These are phyloP conservation scores for Tenthredo livida DNA, from an alignment of 2,888 invertebrate species.

Conservation along the genomic window DNA sequence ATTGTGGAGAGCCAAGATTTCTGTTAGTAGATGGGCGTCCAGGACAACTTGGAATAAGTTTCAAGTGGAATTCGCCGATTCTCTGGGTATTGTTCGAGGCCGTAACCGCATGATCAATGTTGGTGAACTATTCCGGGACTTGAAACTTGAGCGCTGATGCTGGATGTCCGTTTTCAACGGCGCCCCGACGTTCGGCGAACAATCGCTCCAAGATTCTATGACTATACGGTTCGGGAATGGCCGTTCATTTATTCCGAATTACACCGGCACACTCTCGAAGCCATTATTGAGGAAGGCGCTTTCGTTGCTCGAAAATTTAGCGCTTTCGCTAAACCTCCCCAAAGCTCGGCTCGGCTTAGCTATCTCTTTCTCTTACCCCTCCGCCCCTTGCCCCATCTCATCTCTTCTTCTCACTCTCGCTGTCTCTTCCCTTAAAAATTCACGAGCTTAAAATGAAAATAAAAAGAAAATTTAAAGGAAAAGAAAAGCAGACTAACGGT, in stretches of 20 bases:
- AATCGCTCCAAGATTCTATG: slow-evolving; percentile 69
- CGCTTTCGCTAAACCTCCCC: slow-evolving; percentile 42
- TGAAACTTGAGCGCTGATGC: slow-evolving; percentile 66
- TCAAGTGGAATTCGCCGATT: slow-evolving; percentile 71
- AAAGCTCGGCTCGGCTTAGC: slow-evolving; percentile 33
- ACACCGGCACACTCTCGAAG: slow-evolving; percentile 43
- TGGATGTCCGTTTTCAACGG: slow-evolving; percentile 59
- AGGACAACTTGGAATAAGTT: slow-evolving; percentile 64
- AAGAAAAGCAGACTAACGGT: neutral
- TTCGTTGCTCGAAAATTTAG: slow-evolving; percentile 49
- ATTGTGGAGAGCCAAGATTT: slow-evolving; percentile 22
- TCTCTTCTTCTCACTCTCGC: neutral
- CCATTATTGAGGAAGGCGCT: slow-evolving; percentile 50
- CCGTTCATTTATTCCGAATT: slow-evolving; percentile 62
- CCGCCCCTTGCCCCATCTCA: neutral
- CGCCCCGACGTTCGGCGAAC: slow-evolving; percentile 58
- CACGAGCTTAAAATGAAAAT: neutral
- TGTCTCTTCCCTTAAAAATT: neutral
- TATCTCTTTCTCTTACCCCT: neutral
- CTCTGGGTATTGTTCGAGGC: slow-evolving; percentile 70
- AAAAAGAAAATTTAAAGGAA: neutral
- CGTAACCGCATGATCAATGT: slow-evolving; percentile 71
- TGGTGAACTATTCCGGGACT: slow-evolving; percentile 67
- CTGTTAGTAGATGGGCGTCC: neutral
- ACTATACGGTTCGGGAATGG: slow-evolving; percentile 60